A percentile compares a stretch with the other conserved stretches of the same genome.
phyloP scores from a whole-genome alignment of 2,888 invertebrate genomes.

The Caenorhabditis drosophilae region DNA sequence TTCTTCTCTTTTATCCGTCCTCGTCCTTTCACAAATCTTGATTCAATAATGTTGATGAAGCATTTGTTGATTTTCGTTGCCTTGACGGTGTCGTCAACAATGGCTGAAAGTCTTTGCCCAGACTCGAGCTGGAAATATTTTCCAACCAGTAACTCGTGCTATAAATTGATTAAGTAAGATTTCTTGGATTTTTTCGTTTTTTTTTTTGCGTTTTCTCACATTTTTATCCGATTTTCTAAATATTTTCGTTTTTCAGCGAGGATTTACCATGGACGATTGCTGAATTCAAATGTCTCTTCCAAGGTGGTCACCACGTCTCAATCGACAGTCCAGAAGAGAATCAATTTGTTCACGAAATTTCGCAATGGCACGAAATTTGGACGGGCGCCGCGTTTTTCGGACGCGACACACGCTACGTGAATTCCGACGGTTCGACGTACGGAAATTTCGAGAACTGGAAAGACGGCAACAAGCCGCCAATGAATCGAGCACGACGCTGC shows the following conservation, averaged over 20 bases:
- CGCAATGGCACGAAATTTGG: slow-evolving; percentile 61
- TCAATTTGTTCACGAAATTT: slow-evolving; percentile 62
- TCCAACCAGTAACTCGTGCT: slow-evolving; percentile 59
- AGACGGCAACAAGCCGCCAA: slow-evolving; percentile 54
- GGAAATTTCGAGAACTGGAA: slow-evolving; percentile 61
- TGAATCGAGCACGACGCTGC: slow-evolving; percentile 63
- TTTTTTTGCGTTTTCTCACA: not conserved
- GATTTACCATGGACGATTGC: slow-evolving; percentile 61
- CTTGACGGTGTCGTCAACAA: too few species aligned
- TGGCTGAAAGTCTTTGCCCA: too few species aligned
- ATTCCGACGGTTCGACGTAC: slow-evolving; percentile 56
- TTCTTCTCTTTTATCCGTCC: too few species aligned
- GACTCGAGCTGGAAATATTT: slow-evolving; percentile 56
- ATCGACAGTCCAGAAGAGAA: slow-evolving; percentile 60
- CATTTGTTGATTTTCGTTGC: too few species aligned
- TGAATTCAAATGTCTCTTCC: slow-evolving; percentile 65
- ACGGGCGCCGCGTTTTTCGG: slow-evolving; percentile 65
- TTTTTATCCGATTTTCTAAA: not conserved
- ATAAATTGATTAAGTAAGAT: slow-evolving; percentile 54
- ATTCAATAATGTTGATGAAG: too few species aligned
- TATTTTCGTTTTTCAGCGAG: slow-evolving; percentile 42
- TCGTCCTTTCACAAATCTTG: too few species aligned
- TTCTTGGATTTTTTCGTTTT: not conserved
- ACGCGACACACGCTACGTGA: slow-evolving; percentile 54
- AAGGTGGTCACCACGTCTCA: slow-evolving; percentile 63